phyloP scores from a whole-genome alignment of 1,140 invertebrate species.

The Trialeurodes vaporariorum region DNA sequence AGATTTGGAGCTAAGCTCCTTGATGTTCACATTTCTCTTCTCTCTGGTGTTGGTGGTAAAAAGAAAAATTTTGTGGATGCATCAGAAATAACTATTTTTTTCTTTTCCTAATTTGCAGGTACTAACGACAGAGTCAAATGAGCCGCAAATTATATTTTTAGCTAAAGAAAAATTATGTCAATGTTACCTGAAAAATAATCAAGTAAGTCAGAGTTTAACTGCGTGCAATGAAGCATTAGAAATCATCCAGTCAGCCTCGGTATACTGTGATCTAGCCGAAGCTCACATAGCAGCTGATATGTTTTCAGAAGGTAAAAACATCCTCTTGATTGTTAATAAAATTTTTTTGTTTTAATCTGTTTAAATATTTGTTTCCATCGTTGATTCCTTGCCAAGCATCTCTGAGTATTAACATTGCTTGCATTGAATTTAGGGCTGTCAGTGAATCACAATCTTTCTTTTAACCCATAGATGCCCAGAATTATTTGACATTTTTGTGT shows the following conservation, averaged over 20 bases:
- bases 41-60: too few relatives aligned
- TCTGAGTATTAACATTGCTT: too few relatives aligned
- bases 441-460: too few relatives aligned
- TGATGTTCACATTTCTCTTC: too few relatives aligned
- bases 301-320: constrained; percentile 73
- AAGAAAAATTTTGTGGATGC: too few relatives aligned
- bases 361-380: not conserved
- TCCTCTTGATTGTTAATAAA: constrained; percentile 12
- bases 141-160: constrained; percentile 57
- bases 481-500: too few relatives aligned
- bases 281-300: constrained; percentile 80
- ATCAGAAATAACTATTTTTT: too few relatives aligned
- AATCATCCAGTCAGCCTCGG: constrained; percentile 59
- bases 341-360: constrained; percentile 2
- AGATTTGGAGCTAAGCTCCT: too few relatives aligned
- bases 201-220: constrained; percentile 49
- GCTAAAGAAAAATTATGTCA: constrained; percentile 61
- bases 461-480: too few relatives aligned
- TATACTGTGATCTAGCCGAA: constrained; percentile 85
- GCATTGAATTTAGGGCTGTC: too few relatives aligned
- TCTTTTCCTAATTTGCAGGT: constrained; percentile 36
- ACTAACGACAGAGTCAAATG: constrained; percentile 54
- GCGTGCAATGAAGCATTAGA: constrained; percentile 71
- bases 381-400: too few relatives aligned
- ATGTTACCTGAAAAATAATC: constrained; percentile 57